Conservation (phyloP, 2,113 vertebrate species). For the Colaptes auratus region DNA sequence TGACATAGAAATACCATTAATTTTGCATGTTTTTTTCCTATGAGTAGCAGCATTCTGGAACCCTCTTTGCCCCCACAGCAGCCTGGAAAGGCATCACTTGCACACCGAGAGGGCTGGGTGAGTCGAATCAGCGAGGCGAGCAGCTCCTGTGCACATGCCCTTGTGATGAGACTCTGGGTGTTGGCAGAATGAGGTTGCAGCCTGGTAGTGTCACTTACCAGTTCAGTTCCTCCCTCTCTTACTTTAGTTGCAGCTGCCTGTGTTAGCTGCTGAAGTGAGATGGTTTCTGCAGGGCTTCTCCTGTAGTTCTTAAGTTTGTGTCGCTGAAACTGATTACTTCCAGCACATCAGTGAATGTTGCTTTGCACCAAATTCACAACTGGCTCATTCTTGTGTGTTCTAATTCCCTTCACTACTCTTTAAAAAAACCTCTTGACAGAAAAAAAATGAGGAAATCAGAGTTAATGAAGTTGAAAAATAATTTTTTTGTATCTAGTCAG, state of each 20-base stretch:
- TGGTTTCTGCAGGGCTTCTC: not conserved
- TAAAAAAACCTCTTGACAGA: not conserved
- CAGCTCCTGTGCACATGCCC: not conserved
- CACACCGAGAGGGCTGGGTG: not conserved
- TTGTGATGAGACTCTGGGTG: not conserved
- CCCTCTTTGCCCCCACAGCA: not conserved
- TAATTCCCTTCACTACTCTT: not conserved
- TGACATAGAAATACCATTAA: not conserved
- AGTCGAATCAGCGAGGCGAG: not conserved
- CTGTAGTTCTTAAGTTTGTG: not conserved
- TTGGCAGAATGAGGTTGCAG: constrained; percentile 60
- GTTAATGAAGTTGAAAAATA: not conserved
- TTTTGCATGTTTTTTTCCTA: not conserved
- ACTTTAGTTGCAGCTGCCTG: not conserved
- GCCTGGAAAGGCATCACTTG: not conserved
- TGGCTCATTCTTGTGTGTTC: not conserved
- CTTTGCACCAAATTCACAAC: not conserved
- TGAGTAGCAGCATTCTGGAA: not conserved
- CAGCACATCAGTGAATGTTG: not conserved
- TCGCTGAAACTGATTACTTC: not conserved
- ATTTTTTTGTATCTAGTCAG: not conserved
- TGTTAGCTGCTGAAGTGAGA: not conserved
- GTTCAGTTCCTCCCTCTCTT: not conserved
- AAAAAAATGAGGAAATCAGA: not conserved
- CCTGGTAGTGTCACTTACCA: not conserved